phyloP scores from a whole-genome alignment of 1,140 invertebrate genomes.

The Drosophila funebris region DNA sequence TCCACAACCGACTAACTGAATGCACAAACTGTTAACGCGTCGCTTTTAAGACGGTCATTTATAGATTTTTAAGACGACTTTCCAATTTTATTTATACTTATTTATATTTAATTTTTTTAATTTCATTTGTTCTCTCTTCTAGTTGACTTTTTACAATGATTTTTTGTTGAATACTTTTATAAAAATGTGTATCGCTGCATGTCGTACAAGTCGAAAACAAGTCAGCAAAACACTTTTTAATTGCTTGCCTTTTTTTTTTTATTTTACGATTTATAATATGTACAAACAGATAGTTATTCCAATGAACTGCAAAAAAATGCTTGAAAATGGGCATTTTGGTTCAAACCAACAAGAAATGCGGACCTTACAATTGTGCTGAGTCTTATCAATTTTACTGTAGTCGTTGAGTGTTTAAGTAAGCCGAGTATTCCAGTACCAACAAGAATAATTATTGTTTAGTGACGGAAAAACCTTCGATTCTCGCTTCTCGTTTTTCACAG shows the following conservation, averaged over 20 bases:
- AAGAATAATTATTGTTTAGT: background rate
- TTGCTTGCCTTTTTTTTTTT: constrained; percentile 9
- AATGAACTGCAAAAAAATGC: background rate
- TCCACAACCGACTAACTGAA: background rate
- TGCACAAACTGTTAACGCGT: constrained; percentile 21
- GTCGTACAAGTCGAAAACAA: constrained; percentile 65
- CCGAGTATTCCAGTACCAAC: background rate
- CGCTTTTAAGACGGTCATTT: constrained; percentile 21
- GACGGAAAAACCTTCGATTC: constrained; percentile 1
- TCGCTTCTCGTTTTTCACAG: too few species aligned
- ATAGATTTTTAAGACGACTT: constrained; percentile 4
- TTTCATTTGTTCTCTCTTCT: constrained; percentile 29
- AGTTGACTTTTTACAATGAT: background rate
- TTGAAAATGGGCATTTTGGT: constrained; percentile 7
- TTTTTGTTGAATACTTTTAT: constrained; percentile 27
- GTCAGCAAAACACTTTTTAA: constrained; percentile 57
- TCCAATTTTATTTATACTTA: background rate
- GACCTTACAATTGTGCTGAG: constrained; percentile 43
- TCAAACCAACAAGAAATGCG: background rate
- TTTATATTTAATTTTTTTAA: background rate
- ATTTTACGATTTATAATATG: background rate
- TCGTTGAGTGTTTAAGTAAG: background rate
- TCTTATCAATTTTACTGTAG: constrained; percentile 12
- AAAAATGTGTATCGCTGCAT: constrained; percentile 73
- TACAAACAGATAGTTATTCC: background rate